These are phyloP conservation scores for Druon quercuslanigerum DNA, from an alignment of 1,140 invertebrate species.

Conservation along the genomic window DNA sequence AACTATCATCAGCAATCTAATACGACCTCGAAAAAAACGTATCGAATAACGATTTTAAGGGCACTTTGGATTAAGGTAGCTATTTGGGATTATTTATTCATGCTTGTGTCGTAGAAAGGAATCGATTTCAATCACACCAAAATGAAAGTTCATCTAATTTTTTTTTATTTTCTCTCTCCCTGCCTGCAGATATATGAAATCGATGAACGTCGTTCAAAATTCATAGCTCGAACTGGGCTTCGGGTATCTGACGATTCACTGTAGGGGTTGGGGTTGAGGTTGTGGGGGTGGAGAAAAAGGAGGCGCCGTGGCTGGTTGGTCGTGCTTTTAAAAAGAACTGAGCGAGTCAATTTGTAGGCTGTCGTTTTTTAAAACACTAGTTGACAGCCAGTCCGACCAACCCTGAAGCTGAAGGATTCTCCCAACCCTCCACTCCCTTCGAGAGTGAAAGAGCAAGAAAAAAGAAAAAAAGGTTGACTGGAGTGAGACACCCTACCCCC, in stretches of 20 bases:
- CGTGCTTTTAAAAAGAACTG: constrained; percentile 76
- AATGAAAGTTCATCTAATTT: neutral
- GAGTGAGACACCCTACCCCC: constrained; percentile 54
- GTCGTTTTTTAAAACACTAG: constrained; percentile 77
- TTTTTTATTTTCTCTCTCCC: neutral
- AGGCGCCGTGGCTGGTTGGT: constrained; percentile 70
- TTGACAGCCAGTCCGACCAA: constrained; percentile 69
- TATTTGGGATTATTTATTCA: constrained; percentile 6
- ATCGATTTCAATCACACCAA: constrained; percentile 28
- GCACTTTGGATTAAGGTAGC: neutral
- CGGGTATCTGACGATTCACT: constrained; percentile 39
- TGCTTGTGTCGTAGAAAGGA: neutral
- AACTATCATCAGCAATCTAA: no score
- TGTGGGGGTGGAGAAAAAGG: constrained; percentile 42
- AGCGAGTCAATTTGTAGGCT: constrained; percentile 77
- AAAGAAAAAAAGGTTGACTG: constrained; percentile 42
- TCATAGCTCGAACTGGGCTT: constrained; percentile 51
- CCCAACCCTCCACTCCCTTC: constrained; percentile 49
- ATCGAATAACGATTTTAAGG: neutral
- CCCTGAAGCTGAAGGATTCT: constrained; percentile 67
- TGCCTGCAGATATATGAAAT: constrained; percentile 6
- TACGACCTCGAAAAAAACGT: no score
- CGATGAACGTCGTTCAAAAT: constrained; percentile 51
- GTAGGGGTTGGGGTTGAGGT: constrained; percentile 36
- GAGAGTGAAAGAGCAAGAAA: constrained; percentile 38